These are phyloP conservation scores for Phrixothrix hirtus DNA, from an alignment of 2,888 invertebrate species.

Conservation along the genomic window DNA sequence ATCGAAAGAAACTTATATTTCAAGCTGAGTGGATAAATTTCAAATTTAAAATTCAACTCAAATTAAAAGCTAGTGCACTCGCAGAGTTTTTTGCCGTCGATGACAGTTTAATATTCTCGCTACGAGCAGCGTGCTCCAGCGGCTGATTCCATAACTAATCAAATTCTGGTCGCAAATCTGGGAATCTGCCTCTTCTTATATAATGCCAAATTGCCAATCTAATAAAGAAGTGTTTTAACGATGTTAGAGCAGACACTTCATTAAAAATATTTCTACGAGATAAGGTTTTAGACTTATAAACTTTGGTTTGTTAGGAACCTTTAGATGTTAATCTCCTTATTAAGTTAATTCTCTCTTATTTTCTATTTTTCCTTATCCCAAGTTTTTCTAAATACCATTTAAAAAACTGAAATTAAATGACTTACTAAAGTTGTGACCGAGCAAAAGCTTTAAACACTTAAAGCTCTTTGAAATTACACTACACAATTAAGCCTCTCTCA, in stretches of 20 bases:
- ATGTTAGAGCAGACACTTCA: conserved; percentile 48
- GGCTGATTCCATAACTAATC: conserved; percentile 49
- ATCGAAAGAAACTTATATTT: conserved; percentile 31
- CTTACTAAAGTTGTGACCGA: conserved; percentile 2
- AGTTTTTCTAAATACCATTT: conserved; percentile 2
- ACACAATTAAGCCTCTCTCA: conserved; percentile 9
- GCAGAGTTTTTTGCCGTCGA: conserved; percentile 36
- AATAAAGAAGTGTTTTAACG: conserved; percentile 50
- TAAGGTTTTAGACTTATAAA: conserved; percentile 22
- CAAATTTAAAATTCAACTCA: conserved; percentile 37
- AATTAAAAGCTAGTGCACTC: conserved; percentile 46
- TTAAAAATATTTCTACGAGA: conserved; percentile 42
- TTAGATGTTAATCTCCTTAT: conserved; percentile 21
- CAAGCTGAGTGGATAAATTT: conserved; percentile 37
- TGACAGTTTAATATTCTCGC: conserved; percentile 47
- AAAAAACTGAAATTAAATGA: conserved; percentile 16
- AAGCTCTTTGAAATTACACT: conserved; percentile 7
- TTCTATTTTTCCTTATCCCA: conserved; percentile 10
- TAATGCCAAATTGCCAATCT: conserved; percentile 51
- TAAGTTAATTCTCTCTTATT: conserved; percentile 18
- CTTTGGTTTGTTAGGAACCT: conserved; percentile 19
- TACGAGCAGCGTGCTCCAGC: conserved; percentile 39
- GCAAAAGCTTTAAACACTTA: no score
- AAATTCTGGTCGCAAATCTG: conserved; percentile 47
- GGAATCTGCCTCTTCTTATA: conserved; percentile 39